Evolutionary conservation across 2,113 vertebrate genomes (phyloP), one percentile per base, ranked within the genome.

Genomic region (Thunnus maccoyii): DNA sequence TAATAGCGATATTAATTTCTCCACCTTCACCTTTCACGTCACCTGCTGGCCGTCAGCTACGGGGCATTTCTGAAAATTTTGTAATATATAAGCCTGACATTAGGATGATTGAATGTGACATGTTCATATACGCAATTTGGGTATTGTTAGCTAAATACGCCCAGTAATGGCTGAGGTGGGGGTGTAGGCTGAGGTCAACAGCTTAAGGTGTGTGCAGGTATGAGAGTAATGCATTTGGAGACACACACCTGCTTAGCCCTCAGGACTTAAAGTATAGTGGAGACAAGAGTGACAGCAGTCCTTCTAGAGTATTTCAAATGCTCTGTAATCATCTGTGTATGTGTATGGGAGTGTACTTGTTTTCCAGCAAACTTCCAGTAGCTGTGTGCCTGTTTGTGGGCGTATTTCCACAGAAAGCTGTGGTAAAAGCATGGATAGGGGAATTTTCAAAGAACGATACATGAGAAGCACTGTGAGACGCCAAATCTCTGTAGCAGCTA

Each of bases 171-270:
- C 80, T 74, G 27, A 72, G 32, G 70, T 32, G 58, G 58, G 63
- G 36, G 69, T 82, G 58, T 55, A 73, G 41, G 57, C 76, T 76
- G 81, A 78, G 82, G 80, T 87, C 82, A 86, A 76, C 65, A 64
- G 30, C 62, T 52, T 36, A 36, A 68, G 72, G 72, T 93, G 82
- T 86, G 71, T 76, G 63, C 73, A 92, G 90, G 92, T 93, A 91
- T 93, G 91, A 91, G 79, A 89, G 84, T 62, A 90, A 89, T 92
- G 88, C 72, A 76, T 86, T 89, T 69, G 69, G 65, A 92, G 77
- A 75, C 86, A 84, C 91, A 91, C 91, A 94, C 91, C 91, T 94
- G 92, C 84, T 90, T 81, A 83, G 88, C 90, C 92, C 88, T 44
- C 65, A 89, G 92, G 92, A 85, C 86, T 74, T 18, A 68, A 76